These are phyloP conservation scores for Sciurus niger DNA, from an alignment of 2,113 vertebrate genomes.

Conservation along the genomic window DNA sequence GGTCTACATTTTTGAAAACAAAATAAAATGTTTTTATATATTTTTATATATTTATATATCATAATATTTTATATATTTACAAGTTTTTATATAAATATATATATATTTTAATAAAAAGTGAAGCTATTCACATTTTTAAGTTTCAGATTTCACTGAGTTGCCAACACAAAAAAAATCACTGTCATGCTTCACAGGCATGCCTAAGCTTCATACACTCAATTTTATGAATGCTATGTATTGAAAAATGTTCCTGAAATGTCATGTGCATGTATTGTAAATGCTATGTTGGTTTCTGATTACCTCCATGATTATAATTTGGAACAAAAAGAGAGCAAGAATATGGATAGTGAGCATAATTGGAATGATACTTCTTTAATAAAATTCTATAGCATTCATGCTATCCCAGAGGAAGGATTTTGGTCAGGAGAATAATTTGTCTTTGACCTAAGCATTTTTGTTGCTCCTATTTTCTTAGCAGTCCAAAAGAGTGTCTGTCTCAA, in stretches of 20 bases:
- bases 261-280: background rate
- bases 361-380: background rate
- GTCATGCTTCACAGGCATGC: background rate
- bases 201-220: background rate
- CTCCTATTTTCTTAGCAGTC: background rate
- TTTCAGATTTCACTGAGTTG: background rate
- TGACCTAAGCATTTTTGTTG: background rate
- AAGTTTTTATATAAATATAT: too few relatives aligned
- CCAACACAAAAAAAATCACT: background rate
- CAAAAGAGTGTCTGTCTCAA: background rate
- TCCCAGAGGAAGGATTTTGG: background rate
- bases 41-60: background rate
- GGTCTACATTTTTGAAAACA: background rate
- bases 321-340: background rate
- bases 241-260: background rate
- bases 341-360: too few relatives aligned
- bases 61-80: too few relatives aligned
- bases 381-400: background rate
- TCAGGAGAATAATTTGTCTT: background rate
- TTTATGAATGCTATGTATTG: background rate
- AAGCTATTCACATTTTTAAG: background rate
- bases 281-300: background rate
- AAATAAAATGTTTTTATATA: background rate
- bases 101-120: background rate
- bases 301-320: background rate